Conservation (phyloP, 1,140 invertebrate species). For the Parasteatoda tepidariorum region DNA sequence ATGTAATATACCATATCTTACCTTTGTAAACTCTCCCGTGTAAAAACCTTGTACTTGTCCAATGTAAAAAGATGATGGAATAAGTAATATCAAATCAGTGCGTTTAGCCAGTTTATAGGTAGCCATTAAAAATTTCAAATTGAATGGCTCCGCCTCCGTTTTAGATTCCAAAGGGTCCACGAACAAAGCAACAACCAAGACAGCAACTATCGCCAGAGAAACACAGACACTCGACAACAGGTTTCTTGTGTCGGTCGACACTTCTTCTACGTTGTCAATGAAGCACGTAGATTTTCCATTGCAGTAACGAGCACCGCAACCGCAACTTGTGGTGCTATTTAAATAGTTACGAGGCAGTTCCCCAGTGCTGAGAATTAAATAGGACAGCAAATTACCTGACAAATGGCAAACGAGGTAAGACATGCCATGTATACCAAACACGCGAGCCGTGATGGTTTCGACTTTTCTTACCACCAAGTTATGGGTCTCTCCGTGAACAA, state of each 20-base stretch:
- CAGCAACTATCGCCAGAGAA: slow-evolving; percentile 83
- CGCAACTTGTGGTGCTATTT: not conserved
- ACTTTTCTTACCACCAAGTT: not conserved
- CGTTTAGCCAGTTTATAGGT: slow-evolving; percentile 83
- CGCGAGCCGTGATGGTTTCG: slow-evolving; percentile 44
- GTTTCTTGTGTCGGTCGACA: slow-evolving; percentile 84
- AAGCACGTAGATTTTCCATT: slow-evolving; percentile 1
- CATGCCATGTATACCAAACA: slow-evolving; percentile 61
- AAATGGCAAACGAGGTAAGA: slow-evolving; percentile 49
- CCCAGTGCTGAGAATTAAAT: slow-evolving; percentile 14
- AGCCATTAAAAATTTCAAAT: slow-evolving; percentile 83
- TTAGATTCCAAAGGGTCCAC: slow-evolving; percentile 77
- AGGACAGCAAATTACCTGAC: slow-evolving; percentile 59
- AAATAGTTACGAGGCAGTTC: too few species aligned
- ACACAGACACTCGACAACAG: slow-evolving; percentile 90
- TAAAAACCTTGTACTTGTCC: slow-evolving; percentile 98
- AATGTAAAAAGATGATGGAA: slow-evolving; percentile 95
- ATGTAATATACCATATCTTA: too few species aligned
- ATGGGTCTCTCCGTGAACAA: not conserved
- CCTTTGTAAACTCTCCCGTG: slow-evolving; percentile 92
- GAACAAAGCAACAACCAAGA: slow-evolving; percentile 85
- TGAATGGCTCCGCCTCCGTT: slow-evolving; percentile 73
- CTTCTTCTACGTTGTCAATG: slow-evolving; percentile 74
- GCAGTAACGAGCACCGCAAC: not conserved
- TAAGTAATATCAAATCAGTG: slow-evolving; percentile 86